These are phyloP conservation scores for Megaceryle maxima DNA, from an alignment of 2,113 vertebrate species.

Conservation along the genomic window DNA sequence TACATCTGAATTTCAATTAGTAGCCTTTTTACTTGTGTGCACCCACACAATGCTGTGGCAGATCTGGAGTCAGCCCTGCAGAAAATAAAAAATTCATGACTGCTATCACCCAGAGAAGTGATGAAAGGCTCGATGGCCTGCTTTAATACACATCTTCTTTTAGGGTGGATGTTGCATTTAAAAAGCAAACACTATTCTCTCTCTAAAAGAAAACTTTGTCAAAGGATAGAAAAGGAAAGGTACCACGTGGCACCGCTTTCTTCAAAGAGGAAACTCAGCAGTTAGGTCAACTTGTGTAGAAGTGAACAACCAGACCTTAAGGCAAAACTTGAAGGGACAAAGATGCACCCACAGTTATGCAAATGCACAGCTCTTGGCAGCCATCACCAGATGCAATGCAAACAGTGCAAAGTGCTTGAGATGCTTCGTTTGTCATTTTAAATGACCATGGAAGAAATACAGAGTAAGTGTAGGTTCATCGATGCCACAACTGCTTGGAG, in stretches of 20 bases:
- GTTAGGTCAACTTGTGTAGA: neutral
- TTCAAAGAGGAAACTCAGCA: constrained; percentile 4
- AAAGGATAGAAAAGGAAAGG: neutral
- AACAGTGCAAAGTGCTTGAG: neutral
- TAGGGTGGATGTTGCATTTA: neutral
- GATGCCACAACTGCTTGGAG: neutral
- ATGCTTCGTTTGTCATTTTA: neutral
- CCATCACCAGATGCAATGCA: neutral
- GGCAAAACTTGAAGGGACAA: neutral
- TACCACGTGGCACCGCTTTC: constrained; percentile 13
- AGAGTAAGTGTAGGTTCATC: fast-evolving
- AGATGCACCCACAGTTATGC: fast-evolving
- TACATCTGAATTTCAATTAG: constrained; percentile 81
- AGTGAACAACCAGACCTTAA: neutral
- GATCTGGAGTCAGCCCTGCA: constrained; percentile 62
- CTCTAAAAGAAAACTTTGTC: neutral
- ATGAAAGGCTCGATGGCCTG: constrained; percentile 64
- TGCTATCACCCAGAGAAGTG: constrained; percentile 31
- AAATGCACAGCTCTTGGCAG: neutral
- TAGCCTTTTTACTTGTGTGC: constrained; percentile 57
- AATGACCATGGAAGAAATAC: neutral
- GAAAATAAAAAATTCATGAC: constrained; percentile 77
- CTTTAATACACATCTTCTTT: constrained; percentile 57
- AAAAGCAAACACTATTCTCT: constrained; percentile 12
- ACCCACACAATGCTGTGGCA: constrained; percentile 62